phyloP scores from a whole-genome alignment of 1,140 invertebrate genomes.

The Pseudomyrmex concolor region DNA sequence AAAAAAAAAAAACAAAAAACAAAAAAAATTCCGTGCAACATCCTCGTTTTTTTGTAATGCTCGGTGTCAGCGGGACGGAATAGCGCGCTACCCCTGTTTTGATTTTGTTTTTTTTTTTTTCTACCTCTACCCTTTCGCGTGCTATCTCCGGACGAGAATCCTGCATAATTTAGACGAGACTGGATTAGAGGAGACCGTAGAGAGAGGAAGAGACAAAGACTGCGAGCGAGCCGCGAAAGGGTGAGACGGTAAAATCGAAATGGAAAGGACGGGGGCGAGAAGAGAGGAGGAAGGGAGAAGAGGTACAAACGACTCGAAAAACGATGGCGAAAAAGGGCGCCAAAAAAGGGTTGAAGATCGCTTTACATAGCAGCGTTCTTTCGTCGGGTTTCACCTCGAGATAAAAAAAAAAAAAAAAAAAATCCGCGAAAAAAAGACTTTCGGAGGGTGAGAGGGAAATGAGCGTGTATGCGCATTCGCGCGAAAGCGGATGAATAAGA shows the following conservation, averaged over 20 bases:
- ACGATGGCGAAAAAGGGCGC: constrained; percentile 69
- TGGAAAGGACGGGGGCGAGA: constrained; percentile 45
- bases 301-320: constrained; percentile 50
- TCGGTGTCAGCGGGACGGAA: constrained; percentile 54
- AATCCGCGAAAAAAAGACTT: constrained; percentile 74
- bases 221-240: constrained; percentile 48
- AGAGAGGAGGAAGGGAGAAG: constrained; percentile 52
- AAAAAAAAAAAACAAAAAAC: constrained; percentile 39
- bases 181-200: constrained; percentile 62
- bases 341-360: constrained; percentile 78
- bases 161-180: constrained; percentile 74
- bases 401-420: constrained; percentile 50
- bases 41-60: constrained; percentile 41
- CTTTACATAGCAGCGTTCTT: constrained; percentile 75
- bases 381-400: constrained; percentile 56
- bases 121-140: constrained; percentile 50
- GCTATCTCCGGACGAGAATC: constrained; percentile 62
- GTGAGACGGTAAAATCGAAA: constrained; percentile 52
- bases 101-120: constrained; percentile 77
- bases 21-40: constrained; percentile 48
- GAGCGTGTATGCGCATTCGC: constrained; percentile 39
- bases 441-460: constrained; percentile 27
- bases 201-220: constrained; percentile 56
- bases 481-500: constrained; percentile 60
- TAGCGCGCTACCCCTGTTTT: constrained; percentile 70